Evolutionary conservation across 23 tunicate species (phyloP), one percentile per base, ranked within the genome.

Genomic region (Oikopleura vanhoeffeni): DNA sequence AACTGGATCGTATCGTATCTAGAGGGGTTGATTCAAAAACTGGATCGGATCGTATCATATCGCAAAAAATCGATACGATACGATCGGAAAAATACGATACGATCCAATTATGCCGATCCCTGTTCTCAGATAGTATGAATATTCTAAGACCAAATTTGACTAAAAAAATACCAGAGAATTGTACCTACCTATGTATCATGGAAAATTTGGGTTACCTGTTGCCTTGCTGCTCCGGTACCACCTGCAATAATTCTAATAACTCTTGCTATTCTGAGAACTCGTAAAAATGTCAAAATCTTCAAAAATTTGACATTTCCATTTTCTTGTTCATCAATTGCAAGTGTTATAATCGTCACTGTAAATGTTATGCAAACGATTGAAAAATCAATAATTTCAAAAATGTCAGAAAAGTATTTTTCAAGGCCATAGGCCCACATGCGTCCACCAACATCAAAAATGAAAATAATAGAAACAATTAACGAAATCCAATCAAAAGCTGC

Each of bases 121-220:
- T n/a, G n/a, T n/a, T n/a, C n/a, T n/a, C n/a, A n/a, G n/a, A n/a
- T n/a, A n/a, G n/a, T n/a, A n/a, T n/a, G n/a, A n/a, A n/a, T n/a
- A n/a, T n/a, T n/a, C n/a, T n/a, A n/a, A n/a, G n/a, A n/a, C n/a
- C n/a, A n/a, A n/a, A n/a, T n/a, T n/a, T n/a, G n/a, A n/a, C n/a
- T n/a, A n/a, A n/a, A n/a, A n/a, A n/a, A n/a, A n/a, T 67, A 0
- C 1, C 36, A 57, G 76, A 39, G 89, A 92, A 86, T 67, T 85
- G 85, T 92, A 92, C 83, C 97, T 76, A 67, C 97, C 58, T 42
- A 89, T 92, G 85, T 92, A 89, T 41, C 87, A 90, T 40, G 97
- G 89, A 8, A 92, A 42, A 1, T 89, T 67, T 83, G 71, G 39
- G 92, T n/a, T 85, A 79, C 94, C 83, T 57, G 96, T 85, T 75